Conservation (phyloP, 2,888 invertebrate species). For the Macrosiphum euphorbiae region DNA sequence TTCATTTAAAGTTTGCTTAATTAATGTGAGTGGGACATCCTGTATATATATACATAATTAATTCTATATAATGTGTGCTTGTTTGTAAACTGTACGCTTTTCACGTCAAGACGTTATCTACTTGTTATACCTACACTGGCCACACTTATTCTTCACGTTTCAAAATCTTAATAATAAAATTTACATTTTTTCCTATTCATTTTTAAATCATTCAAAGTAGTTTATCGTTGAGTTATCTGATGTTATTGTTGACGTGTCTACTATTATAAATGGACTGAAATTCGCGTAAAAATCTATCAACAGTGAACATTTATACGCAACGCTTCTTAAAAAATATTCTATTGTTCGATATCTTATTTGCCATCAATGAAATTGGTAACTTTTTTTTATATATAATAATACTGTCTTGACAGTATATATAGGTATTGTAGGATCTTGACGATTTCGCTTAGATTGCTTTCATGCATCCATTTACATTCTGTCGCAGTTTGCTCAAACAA, state of each 20-base stretch:
- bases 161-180: not conserved
- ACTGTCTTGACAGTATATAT: not conserved
- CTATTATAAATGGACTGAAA: not conserved
- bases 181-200: not conserved
- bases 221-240: not conserved
- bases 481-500: not conserved
- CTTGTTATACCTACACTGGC: not conserved
- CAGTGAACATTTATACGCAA: not conserved
- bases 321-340: not conserved
- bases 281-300: not conserved
- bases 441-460: not conserved
- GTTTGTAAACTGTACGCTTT: not conserved
- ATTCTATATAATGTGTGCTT: not conserved
- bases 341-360: slow-evolving; percentile 36
- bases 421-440: not conserved
- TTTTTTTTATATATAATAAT: slow-evolving; percentile 4
- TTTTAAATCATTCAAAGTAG: slow-evolving; percentile 9
- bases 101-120: not conserved
- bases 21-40: not conserved
- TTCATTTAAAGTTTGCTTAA: not conserved
- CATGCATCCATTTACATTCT: not conserved
- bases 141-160: not conserved
- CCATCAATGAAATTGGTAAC: slow-evolving; percentile 36
- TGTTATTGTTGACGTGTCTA: slow-evolving; percentile 15
- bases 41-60: not conserved